phyloP scores from a whole-genome alignment of 2,888 invertebrate genomes.

The Calliphora vomitoria region DNA sequence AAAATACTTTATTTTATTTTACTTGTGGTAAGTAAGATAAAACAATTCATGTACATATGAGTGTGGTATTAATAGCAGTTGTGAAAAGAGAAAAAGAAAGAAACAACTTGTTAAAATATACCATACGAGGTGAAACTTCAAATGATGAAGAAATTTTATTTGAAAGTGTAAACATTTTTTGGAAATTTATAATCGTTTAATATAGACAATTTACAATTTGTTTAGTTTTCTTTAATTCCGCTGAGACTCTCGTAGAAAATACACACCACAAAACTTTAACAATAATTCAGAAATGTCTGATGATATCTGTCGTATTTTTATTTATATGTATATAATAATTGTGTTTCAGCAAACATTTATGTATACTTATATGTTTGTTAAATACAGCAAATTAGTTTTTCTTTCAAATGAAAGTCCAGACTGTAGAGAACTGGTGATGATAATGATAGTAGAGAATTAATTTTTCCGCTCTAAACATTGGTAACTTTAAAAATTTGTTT shows the following conservation, averaged over 20 bases:
- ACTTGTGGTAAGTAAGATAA: slow-evolving; percentile 18
- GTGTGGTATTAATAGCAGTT: not conserved
- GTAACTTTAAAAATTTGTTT: no score
- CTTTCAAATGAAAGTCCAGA: no score
- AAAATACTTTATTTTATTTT: slow-evolving; percentile 4
- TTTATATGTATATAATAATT: not conserved
- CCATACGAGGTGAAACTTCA: not conserved
- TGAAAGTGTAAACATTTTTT: no score
- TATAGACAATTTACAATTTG: no score
- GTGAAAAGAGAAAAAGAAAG: not conserved
- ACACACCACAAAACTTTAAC: not conserved
- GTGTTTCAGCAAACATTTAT: no score
- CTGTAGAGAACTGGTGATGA: no score
- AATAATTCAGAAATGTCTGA: not conserved
- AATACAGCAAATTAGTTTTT: no score
- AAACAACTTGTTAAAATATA: slow-evolving; percentile 21
- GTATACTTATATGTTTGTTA: not conserved
- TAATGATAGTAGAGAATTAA: no score
- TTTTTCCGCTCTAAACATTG: no score
- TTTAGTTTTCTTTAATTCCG: no score
- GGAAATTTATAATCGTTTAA: no score
- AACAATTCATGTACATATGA: not conserved
- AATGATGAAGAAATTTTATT: not conserved
- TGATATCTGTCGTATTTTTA: slow-evolving; percentile 5
- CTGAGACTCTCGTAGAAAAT: no score